Percentiles rank a stretch among this genome's conserved stretches.
Evolutionary conservation across 2,888 invertebrate species (phyloP).

Genomic region (Cosmia trapezina): DNA sequence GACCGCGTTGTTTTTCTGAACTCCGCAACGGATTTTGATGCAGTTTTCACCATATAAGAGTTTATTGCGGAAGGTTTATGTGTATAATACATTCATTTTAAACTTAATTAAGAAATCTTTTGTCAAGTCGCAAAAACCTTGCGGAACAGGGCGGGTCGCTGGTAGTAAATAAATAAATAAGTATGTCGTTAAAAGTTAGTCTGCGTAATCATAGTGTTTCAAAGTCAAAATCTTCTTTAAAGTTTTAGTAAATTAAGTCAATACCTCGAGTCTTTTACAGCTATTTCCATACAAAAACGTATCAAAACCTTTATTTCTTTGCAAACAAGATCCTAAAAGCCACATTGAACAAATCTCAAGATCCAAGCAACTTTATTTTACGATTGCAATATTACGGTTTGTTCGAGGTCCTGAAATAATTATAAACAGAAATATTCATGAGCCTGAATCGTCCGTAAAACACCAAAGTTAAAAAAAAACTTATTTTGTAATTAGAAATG

Average conservation of each 20-base stretch:
- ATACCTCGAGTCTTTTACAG: neutral
- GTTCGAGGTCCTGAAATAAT: constrained; percentile 22
- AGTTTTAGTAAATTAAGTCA: neutral
- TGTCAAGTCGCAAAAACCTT: too few relatives aligned
- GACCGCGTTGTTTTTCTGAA: too few relatives aligned
- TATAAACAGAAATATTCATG: constrained; percentile 42
- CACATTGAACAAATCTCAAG: constrained; percentile 19
- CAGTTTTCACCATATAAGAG: too few relatives aligned
- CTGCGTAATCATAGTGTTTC: neutral
- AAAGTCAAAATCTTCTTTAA: neutral
- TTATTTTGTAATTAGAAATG: constrained; percentile 26
- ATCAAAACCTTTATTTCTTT: neutral
- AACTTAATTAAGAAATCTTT: too few relatives aligned
- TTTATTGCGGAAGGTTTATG: too few relatives aligned
- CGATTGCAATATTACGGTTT: constrained; percentile 24
- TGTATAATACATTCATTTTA: too few relatives aligned
- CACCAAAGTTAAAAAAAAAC: constrained; percentile 17
- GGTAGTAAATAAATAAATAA: too few relatives aligned
- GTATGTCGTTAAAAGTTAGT: neutral
- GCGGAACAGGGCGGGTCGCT: too few relatives aligned
- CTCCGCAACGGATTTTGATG: too few relatives aligned
- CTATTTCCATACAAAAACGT: neutral
- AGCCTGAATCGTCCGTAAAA: constrained; percentile 26
- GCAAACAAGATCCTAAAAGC: constrained; percentile 2
- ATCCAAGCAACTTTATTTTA: constrained; percentile 16